phyloP scores from a whole-genome alignment of 2,113 vertebrate genomes.

The Picathartes gymnocephalus region DNA sequence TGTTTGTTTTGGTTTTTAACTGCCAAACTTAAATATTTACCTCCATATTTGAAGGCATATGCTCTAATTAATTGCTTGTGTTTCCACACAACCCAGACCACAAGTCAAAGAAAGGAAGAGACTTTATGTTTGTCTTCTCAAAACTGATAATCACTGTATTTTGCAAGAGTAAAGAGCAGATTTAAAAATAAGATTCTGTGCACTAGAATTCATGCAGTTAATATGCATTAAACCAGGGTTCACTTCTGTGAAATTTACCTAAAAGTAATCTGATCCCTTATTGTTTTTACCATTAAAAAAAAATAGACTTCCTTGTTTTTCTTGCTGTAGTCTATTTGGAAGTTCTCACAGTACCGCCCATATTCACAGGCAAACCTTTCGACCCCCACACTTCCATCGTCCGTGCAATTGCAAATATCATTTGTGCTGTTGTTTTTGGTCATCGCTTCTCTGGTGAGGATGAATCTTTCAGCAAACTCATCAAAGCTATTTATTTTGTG shows the following conservation, averaged over 20 bases:
- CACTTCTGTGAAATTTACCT: background rate
- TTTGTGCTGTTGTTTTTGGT: slow-evolving; percentile 46
- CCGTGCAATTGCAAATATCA: slow-evolving; percentile 44
- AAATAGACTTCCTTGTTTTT: background rate
- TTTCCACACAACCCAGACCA: background rate
- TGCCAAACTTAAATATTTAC: background rate
- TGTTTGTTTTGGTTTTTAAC: background rate
- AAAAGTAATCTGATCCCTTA: background rate
- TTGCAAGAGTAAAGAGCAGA: background rate
- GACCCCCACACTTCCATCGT: slow-evolving; percentile 8
- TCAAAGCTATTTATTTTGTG: slow-evolving; percentile 45
- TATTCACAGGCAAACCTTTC: slow-evolving; percentile 49
- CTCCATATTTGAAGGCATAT: background rate
- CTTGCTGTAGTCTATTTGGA: background rate
- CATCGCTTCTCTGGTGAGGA: slow-evolving; percentile 44
- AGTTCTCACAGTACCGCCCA: background rate
- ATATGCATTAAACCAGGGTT: background rate
- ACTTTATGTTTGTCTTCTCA: background rate
- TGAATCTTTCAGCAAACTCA: slow-evolving; percentile 56
- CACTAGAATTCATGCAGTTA: background rate
- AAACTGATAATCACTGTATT: background rate
- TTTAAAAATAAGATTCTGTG: background rate
- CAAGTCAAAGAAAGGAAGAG: background rate
- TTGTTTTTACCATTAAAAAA: background rate
- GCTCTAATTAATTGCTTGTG: background rate